Percentiles rank a stretch among this genome's conserved stretches.
These are phyloP conservation scores for Popillia japonica DNA, from an alignment of 1,140 invertebrate species.

Conservation along the genomic window DNA sequence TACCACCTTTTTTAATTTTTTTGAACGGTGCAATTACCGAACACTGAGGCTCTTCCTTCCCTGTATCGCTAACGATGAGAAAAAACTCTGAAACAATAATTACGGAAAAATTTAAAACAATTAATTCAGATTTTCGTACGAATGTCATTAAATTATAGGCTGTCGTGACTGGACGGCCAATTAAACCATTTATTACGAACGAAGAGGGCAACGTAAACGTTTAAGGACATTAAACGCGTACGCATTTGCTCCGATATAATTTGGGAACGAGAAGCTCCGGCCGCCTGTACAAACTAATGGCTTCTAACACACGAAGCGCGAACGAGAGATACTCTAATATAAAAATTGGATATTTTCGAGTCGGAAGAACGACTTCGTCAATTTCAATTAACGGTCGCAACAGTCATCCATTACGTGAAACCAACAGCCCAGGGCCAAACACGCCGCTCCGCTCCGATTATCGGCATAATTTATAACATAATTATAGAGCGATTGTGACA, in stretches of 20 bases:
- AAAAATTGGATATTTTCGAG: neutral
- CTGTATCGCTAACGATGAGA: constrained; percentile 3
- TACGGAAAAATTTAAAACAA: constrained; percentile 26
- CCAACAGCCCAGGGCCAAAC: constrained; percentile 51
- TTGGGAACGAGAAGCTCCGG: neutral
- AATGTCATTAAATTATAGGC: constrained; percentile 24
- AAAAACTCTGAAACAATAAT: constrained; percentile 26
- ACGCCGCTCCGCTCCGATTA: constrained; percentile 50
- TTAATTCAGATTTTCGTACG: constrained; percentile 21
- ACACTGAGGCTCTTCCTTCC: neutral
- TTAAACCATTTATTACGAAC: constrained; percentile 21
- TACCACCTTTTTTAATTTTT: too few relatives aligned
- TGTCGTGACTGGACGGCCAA: constrained; percentile 8
- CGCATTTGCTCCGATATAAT: neutral
- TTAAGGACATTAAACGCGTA: neutral
- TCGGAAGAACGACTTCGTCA: constrained; percentile 44
- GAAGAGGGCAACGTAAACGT: neutral
- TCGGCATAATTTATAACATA: constrained; percentile 59
- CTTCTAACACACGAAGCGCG: constrained; percentile 30
- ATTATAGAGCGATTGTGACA: constrained; percentile 58
- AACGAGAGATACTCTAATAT: constrained; percentile 8
- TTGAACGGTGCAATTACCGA: neutral
- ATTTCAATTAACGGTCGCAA: constrained; percentile 56
- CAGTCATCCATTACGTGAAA: constrained; percentile 49
- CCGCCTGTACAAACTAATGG: neutral